phyloP scores from a whole-genome alignment of 2,113 vertebrate genomes.

The Notothenia coriiceps region DNA sequence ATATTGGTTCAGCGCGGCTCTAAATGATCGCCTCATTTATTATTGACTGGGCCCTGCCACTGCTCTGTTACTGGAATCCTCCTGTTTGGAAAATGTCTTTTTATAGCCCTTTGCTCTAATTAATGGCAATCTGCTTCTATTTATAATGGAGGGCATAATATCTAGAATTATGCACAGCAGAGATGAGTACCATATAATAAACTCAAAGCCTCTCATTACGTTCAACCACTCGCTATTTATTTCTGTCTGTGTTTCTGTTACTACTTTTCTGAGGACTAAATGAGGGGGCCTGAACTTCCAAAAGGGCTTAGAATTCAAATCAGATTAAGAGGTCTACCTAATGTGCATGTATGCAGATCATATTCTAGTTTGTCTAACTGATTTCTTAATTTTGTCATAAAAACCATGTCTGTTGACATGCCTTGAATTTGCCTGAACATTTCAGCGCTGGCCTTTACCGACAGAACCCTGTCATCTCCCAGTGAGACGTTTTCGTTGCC shows the following conservation, averaged over 20 bases:
- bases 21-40: conserved; percentile 74
- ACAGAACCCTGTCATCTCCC: too few species aligned
- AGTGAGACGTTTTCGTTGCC: too few species aligned
- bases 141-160: conserved; percentile 51
- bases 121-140: conserved; percentile 60
- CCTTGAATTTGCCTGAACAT: too few species aligned
- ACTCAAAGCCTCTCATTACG: conserved; percentile 5
- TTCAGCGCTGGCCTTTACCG: too few species aligned
- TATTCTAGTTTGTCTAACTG: background rate
- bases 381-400: too few species aligned
- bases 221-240: background rate
- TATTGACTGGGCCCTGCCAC: conserved; percentile 62
- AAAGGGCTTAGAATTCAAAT: background rate
- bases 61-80: conserved; percentile 43
- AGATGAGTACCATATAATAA: conserved; percentile 7
- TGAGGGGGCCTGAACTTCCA: too few species aligned
- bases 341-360: background rate
- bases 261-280: background rate
- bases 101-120: conserved; percentile 60
- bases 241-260: background rate
- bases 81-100: conserved; percentile 53
- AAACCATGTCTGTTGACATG: too few species aligned
- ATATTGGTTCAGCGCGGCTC: conserved; percentile 54
- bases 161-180: conserved; percentile 25
- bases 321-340: background rate